Percentiles rank a stretch among this genome's conserved stretches.
Conservation (phyloP, 2,888 invertebrate genomes). For the Eudemis profundana region DNA sequence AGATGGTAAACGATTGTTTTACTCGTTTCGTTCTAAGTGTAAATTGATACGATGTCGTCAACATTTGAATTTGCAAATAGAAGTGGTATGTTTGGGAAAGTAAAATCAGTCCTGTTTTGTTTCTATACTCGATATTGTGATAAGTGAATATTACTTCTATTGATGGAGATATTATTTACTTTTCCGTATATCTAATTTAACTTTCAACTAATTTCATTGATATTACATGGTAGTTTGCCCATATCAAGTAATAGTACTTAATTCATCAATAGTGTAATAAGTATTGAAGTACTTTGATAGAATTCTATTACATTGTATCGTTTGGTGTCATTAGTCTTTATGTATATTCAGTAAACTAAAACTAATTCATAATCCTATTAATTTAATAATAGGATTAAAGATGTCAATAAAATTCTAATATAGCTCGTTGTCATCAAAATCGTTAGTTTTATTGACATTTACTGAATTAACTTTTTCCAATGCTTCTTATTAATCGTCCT, state of each 20-base stretch:
- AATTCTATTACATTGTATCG: too few species aligned
- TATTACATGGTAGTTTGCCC: too few species aligned
- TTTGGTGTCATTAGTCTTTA: too few species aligned
- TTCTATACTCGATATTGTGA: slow-evolving; percentile 7
- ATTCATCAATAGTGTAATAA: too few species aligned
- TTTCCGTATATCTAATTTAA: too few species aligned
- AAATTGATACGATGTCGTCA: slow-evolving; percentile 33
- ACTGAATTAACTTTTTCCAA: background rate
- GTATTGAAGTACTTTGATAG: too few species aligned
- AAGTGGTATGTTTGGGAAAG: background rate
- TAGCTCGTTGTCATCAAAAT: background rate
- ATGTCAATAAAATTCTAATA: background rate
- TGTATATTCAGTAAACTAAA: too few species aligned
- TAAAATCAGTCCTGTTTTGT: background rate
- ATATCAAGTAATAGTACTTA: too few species aligned
- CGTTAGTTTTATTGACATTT: background rate
- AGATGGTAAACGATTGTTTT: slow-evolving; percentile 37
- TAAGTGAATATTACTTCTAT: background rate
- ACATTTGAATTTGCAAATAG: slow-evolving; percentile 23
- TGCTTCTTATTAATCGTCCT: background rate
- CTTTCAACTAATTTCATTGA: too few species aligned
- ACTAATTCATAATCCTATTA: too few species aligned
- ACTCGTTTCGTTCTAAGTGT: slow-evolving; percentile 16
- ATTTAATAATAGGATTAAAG: background rate
- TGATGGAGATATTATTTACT: background rate